Evolutionary conservation across 2,797 vertebrate species (phyloP), one percentile per base, ranked within the genome.

Genomic region (Rhynchonycteris naso): DNA sequence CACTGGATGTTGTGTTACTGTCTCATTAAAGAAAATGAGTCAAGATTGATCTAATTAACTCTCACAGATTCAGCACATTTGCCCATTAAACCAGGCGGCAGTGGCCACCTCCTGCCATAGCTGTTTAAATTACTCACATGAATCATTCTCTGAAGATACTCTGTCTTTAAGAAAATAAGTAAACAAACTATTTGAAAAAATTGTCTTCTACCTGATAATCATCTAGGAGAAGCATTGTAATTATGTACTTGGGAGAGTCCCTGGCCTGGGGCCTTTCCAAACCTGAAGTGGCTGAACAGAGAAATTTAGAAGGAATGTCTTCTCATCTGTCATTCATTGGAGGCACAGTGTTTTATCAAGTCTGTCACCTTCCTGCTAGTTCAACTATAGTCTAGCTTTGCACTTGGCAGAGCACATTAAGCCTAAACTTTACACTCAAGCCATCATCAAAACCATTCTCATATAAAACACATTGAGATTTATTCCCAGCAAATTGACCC

Each of bases 11-110:
- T 22, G 35, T 52, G 43, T 94, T 58, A 18, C 71, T 69, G 88
- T 69, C 82, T 98, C 89, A 97, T 97, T 97, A 97, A 94, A 97
- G 95, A 95, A 97, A 97, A 97, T 92, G 90, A 95, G 95, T 96
- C 81, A 88, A 97, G 98, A 91, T 86, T 95, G 93, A 97, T 96
- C 56, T 98, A 96, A 98, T 98, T 98, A 97, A 71, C 66, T 68
- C 59, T 11, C 97, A 80, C 10, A 52, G 59, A 91, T 95, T 97
- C 84, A 89, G 92, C 81, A 54, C 61, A n/a, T 94, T 97, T 93
- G 4, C 68, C 56, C 65, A 56, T 85, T 4, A 18, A 22, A 94
- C 74, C 89, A 68, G 86, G 90, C 91, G 0, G 28, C 58, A 65
- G 85, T 90, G 66, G 89, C 95, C 68, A 22, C 63, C 66, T 93